Conservation (phyloP, 2,888 invertebrate species). For the Clitarchus hookeri region DNA sequence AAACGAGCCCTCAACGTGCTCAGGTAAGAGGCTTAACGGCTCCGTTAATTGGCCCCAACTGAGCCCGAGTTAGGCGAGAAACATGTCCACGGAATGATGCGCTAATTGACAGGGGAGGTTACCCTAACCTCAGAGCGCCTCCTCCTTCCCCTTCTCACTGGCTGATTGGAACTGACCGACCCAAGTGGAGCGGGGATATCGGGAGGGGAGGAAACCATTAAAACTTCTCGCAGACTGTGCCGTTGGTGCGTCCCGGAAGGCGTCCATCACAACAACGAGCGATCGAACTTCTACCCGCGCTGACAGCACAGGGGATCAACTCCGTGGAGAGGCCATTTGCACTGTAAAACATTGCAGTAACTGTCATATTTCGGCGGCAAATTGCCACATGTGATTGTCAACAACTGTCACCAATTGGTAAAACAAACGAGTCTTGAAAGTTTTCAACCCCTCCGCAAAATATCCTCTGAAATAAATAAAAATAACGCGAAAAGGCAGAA, state of each 20-base stretch:
- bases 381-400: too few relatives aligned
- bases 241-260: not conserved
- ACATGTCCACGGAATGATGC: not conserved
- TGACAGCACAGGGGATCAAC: not conserved
- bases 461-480: too few relatives aligned
- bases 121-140: not conserved
- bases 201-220: not conserved
- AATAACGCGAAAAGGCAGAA: too few relatives aligned
- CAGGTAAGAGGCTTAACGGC: constrained; percentile 8
- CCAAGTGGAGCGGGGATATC: not conserved
- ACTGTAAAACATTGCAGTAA: not conserved
- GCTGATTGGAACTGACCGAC: not conserved
- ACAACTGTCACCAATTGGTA: too few relatives aligned
- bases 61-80: not conserved
- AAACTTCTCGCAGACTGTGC: not conserved
- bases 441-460: too few relatives aligned
- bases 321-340: not conserved
- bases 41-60: not conserved
- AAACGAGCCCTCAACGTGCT: not conserved
- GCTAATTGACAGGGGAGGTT: not conserved
- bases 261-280: not conserved
- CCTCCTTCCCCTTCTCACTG: not conserved
- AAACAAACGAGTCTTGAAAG: too few relatives aligned
- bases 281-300: not conserved
- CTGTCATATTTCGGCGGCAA: too few relatives aligned